Percentiles rank a stretch among this genome's conserved stretches.
Evolutionary conservation across 2,888 invertebrate species (phyloP).

Genomic region (Drosophila mayaguana): DNA sequence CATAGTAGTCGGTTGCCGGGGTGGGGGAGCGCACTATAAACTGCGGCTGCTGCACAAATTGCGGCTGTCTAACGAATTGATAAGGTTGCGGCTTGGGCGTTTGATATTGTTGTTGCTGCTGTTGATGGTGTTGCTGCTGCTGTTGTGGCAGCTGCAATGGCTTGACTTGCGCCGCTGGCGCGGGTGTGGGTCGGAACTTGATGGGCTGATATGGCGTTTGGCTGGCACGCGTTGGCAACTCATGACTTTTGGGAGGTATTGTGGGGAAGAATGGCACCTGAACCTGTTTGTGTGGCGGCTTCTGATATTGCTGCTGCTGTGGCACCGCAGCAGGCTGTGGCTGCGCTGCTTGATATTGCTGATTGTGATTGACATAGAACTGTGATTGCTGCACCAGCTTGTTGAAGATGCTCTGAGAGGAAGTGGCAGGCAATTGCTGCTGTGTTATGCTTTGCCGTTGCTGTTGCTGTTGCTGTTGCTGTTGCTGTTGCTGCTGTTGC

Average conservation of each 20-base stretch:
- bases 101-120: constrained; percentile 67
- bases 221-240: constrained; percentile 59
- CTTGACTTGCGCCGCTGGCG: constrained; percentile 65
- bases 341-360: constrained; percentile 65
- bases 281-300: constrained; percentile 75
- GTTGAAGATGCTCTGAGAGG: constrained; percentile 70
- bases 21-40: constrained; percentile 72
- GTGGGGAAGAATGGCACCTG: constrained; percentile 80
- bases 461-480: constrained; percentile 31
- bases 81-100: constrained; percentile 83
- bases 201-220: constrained; percentile 82
- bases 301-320: constrained; percentile 66
- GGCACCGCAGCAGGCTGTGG: constrained; percentile 35
- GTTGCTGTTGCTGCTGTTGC: constrained; percentile 24
- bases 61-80: constrained; percentile 85
- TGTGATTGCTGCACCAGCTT: constrained; percentile 76
- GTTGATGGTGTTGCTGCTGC: constrained; percentile 67
- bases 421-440: constrained; percentile 65
- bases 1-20: constrained; percentile 56
- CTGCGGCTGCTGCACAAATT: constrained; percentile 80
- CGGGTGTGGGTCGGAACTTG: constrained; percentile 83
- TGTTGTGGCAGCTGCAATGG: constrained; percentile 78
- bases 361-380: constrained; percentile 79
- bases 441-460: constrained; percentile 55
- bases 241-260: constrained; percentile 71